phyloP scores from a whole-genome alignment of 2,797 vertebrate genomes.

The Cheirogaleus major region DNA sequence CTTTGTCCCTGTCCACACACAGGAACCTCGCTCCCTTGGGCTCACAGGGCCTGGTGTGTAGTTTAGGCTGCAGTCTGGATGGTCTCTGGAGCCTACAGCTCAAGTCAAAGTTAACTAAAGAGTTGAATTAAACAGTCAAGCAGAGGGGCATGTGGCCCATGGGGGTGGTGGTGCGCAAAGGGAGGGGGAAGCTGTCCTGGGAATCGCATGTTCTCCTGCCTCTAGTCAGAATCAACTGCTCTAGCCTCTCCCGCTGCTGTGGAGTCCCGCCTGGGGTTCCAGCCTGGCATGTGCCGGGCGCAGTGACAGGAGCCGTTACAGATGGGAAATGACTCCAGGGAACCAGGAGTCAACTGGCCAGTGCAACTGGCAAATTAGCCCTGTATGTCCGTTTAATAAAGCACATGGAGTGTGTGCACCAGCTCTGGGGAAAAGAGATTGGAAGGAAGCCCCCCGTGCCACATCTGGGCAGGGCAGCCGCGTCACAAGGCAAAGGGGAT shows the following conservation, averaged over 20 bases:
- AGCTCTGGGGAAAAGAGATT: background rate
- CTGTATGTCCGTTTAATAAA: background rate
- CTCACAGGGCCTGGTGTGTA: rapidly evolving
- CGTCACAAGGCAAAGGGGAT: background rate
- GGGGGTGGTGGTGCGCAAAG: rapidly evolving
- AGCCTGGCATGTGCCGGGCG: constrained; percentile 17
- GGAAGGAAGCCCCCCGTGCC: background rate
- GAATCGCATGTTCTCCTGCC: background rate
- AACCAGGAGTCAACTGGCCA: constrained; percentile 31
- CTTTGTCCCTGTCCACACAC: background rate
- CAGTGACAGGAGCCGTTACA: constrained; percentile 47
- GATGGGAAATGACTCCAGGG: constrained; percentile 62
- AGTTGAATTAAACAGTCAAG: background rate
- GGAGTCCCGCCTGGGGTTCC: background rate
- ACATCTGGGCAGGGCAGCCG: background rate
- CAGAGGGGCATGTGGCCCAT: rapidly evolving
- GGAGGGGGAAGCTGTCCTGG: background rate
- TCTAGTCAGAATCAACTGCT: background rate
- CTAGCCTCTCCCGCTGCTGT: background rate
- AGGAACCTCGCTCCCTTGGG: background rate
- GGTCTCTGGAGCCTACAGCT: background rate
- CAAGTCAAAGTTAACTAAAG: background rate
- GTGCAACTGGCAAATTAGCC: background rate
- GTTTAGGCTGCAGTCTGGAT: background rate
- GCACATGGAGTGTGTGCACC: background rate